Evolutionary conservation across 1,140 invertebrate genomes (phyloP), one percentile per base, ranked within the genome.

Genomic region (Gryon sp.): DNA sequence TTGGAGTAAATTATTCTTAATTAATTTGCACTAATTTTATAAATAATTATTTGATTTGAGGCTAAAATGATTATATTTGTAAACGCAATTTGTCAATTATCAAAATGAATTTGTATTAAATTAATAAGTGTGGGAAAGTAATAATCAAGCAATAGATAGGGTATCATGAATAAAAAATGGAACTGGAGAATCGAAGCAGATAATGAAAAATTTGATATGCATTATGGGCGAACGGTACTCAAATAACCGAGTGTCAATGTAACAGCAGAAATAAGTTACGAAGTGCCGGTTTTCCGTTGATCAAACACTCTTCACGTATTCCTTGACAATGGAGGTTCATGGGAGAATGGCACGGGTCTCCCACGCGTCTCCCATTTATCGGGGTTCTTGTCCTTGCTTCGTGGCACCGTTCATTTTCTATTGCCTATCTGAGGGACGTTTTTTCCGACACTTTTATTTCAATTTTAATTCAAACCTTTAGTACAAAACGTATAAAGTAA

Each of bases 321-420:
- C 78, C 82, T 83, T 81, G 82, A 84, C 83, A 85, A 84, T 85
- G 81, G 65, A 66, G 74, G 83, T 83, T 84, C 83, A 84, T 83
- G 83, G 84, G 83, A 85, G 84, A 84, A 72, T 76, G 80, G 70
- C 77, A 72, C 28, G 59, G 40, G 59, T 77, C 81, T 85, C 84
- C 82, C 84, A 85, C 84, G 80, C 83, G 52, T 80, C 60, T 76
- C 65, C 55, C 73, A 63, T 80, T 84, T 79, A 80, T 80, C 79
- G 73, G 26, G 65, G 59, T 48, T 46, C 57, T 74, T 80, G 83
- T 83, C 83, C 84, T 85, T 84, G 82, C 80, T 81, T 83, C 79
- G 83, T 83, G 80, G 82, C 82, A 82, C 82, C 81, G 81, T 83
- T 83, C 68, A 76, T 55, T 55, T 59, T 72, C n/a, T n/a, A n/a